phyloP scores from a whole-genome alignment of 2,888 invertebrate species.

The Hesperia comma region DNA sequence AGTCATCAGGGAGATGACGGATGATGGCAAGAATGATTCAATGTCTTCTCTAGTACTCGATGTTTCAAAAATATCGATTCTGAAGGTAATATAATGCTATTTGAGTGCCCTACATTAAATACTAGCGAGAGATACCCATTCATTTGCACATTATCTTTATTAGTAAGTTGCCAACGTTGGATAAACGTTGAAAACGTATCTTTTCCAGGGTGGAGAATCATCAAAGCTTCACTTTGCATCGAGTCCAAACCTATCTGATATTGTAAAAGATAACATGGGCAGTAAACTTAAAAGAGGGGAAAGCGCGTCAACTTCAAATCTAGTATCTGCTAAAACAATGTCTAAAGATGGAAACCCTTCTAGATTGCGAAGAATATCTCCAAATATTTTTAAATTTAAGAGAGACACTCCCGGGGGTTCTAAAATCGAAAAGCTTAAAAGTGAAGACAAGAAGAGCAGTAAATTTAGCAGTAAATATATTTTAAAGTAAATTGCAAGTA shows the following conservation, averaged over 20 bases:
- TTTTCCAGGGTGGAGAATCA: constrained; percentile 61
- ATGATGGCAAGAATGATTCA: constrained; percentile 63
- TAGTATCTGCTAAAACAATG: constrained; percentile 50
- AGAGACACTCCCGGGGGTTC: constrained; percentile 49
- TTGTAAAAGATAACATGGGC: constrained; percentile 51
- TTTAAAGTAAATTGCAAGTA: not conserved
- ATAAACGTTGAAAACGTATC: not conserved
- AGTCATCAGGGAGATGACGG: constrained; percentile 60
- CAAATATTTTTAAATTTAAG: constrained; percentile 62
- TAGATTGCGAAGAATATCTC: constrained; percentile 64
- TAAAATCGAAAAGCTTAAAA: constrained; percentile 53
- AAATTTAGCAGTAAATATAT: constrained; percentile 63
- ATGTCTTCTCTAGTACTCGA: constrained; percentile 69
- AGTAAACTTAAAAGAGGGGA: constrained; percentile 62
- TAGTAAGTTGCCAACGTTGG: too few relatives aligned
- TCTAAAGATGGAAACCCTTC: constrained; percentile 57
- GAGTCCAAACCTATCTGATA: constrained; percentile 67
- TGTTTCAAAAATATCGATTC: constrained; percentile 75
- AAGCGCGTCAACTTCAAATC: constrained; percentile 67
- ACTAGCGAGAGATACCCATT: too few relatives aligned
- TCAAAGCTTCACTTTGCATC: constrained; percentile 70
- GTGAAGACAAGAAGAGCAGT: constrained; percentile 50
- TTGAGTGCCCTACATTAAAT: too few relatives aligned
- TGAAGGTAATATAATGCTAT: constrained; percentile 58
- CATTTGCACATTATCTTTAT: too few relatives aligned